A percentile compares a stretch with the other conserved stretches of the same genome.
Evolutionary conservation across 2,797 vertebrate species (phyloP).

Genomic region (Aulostomus chinensis): DNA sequence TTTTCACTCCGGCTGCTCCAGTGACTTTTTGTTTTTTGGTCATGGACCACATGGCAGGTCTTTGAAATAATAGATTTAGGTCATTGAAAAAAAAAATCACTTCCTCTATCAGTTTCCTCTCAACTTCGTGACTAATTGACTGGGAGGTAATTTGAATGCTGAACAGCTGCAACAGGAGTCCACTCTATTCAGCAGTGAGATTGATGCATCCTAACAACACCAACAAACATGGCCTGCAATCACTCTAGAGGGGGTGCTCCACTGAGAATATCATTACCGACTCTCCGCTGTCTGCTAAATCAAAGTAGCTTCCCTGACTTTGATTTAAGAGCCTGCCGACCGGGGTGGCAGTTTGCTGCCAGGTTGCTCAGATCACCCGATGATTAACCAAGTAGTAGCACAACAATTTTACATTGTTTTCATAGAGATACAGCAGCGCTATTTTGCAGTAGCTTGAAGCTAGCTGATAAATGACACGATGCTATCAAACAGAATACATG

Average conservation of each 20-base stretch:
- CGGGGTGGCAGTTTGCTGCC: constrained; percentile 23
- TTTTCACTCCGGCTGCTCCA: constrained; percentile 17
- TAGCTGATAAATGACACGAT: constrained; percentile 2
- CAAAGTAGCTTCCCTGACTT: constrained; percentile 56
- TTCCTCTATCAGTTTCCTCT: constrained; percentile 15
- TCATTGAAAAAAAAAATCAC: constrained; percentile 22
- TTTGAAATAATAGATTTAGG: constrained; percentile 44
- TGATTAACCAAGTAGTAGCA: constrained; percentile 6
- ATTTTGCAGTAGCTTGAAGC: constrained; percentile 1
- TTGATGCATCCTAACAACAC: constrained; percentile 66
- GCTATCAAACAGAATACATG: constrained; percentile 50
- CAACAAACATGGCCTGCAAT: constrained; percentile 63
- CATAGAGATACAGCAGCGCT: not conserved
- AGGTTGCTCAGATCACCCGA: constrained; percentile 15
- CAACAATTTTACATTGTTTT: not conserved
- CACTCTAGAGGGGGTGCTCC: constrained; percentile 53
- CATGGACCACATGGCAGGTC: constrained; percentile 12
- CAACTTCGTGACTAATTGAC: constrained; percentile 64
- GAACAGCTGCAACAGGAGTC: constrained; percentile 60
- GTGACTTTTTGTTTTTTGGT: constrained; percentile 26
- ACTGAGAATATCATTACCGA: constrained; percentile 63
- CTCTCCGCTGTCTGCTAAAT: constrained; percentile 59
- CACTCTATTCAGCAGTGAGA: constrained; percentile 51
- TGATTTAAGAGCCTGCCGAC: constrained; percentile 45
- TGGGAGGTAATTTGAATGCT: constrained; percentile 65